Evolutionary conservation across 2,797 vertebrate species (phyloP), one percentile per base, ranked within the genome.

Genomic region (Cyprinella venusta): DNA sequence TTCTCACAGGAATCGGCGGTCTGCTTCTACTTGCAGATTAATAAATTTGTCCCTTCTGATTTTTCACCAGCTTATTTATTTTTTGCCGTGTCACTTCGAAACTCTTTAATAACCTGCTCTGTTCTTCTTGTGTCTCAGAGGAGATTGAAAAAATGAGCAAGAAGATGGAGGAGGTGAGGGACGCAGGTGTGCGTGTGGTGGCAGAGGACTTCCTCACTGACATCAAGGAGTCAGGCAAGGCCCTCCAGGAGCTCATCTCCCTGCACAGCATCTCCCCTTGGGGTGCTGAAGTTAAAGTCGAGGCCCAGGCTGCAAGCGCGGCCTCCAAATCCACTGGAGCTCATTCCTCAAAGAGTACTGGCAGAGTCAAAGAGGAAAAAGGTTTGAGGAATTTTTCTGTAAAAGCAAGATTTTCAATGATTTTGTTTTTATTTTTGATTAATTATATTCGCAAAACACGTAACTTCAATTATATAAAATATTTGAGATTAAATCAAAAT

Each of bases 141-240:
- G 98, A 99, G 75, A 90, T 99, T 24, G 98, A 99, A 87, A 99
- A 99, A 88, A 97, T 99, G 97, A 95, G 82, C 83, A 99, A 99
- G 93, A 99, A 98, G 90, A 99, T 99, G 98, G 98, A 98, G 87
- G 98, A 99, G 76, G 95, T 94, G 4, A 96, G 95, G 82, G 96
- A 96, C 0, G 96, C 96, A 0, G 95, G 95, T 1, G 90, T 99
- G 48, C 95, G 95, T 0, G 98, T 99, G 10, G 96, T 99, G 15
- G 94, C 96, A 0, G 97, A 99, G 86, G 94, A 92, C 0, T 97
- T 99, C 91, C 96, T 99, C 64, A 92, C 91, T n/a, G 97, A 97
- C 0, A 79, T 97, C 71, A 94, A 95, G 59, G 93, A 92, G 5
- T 96, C 96, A 0, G 93, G 92, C 74, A 98, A 96, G 92, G 92